Evolutionary conservation across 2,113 vertebrate species (phyloP).

Genomic region (Hippocampus abdominalis): DNA sequence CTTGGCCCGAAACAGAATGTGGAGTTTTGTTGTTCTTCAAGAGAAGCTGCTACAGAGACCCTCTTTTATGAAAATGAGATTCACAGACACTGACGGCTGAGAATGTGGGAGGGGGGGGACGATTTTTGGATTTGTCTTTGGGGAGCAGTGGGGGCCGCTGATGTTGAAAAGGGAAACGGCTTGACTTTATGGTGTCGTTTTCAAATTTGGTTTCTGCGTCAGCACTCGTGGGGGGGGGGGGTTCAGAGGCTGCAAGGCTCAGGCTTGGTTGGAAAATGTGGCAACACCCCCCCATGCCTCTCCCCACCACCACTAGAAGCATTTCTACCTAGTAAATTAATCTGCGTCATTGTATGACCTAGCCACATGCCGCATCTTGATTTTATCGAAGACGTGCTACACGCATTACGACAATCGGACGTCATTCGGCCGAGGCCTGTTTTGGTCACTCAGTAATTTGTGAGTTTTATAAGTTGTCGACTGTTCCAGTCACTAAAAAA

Average conservation of each 20-base stretch:
- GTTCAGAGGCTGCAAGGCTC: not conserved
- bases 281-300: not conserved
- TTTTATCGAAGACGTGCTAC: not conserved
- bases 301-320: too few relatives aligned
- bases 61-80: slow-evolving; percentile 6
- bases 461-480: too few relatives aligned
- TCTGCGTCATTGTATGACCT: not conserved
- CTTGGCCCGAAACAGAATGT: slow-evolving; percentile 8
- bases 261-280: slow-evolving; percentile 16
- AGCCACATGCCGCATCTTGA: not conserved
- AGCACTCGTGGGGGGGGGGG: not conserved
- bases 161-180: not conserved
- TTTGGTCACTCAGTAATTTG: too few relatives aligned
- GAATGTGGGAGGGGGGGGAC: not conserved
- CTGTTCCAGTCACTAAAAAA: too few relatives aligned
- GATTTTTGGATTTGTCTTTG: slow-evolving; percentile 4
- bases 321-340: not conserved
- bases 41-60: not conserved
- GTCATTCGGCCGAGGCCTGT: too few relatives aligned
- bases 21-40: not conserved
- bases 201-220: not conserved
- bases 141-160: not conserved
- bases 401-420: too few relatives aligned
- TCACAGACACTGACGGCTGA: slow-evolving; percentile 12
- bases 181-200: slow-evolving; percentile 1